Base-by-base conservation (phyloP, 2,113 vertebrate genomes). In the Neodon shergylaensis region DNA sequence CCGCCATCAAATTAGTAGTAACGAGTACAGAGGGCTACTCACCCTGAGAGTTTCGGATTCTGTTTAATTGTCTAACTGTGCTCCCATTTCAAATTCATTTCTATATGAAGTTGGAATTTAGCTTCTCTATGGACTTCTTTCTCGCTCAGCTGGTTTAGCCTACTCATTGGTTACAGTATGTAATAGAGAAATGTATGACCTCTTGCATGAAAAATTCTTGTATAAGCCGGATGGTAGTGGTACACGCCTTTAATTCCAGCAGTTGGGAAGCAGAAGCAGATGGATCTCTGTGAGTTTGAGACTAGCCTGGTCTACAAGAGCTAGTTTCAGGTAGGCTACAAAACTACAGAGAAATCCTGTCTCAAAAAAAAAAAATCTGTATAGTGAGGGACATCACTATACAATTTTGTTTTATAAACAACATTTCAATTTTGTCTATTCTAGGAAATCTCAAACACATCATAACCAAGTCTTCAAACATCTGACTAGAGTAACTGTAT, bases 11-110 rank as follows among this genome's bases (percentile, higher is more conserved):
- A 66, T 92, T 88, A 91, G 72, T 68, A 73, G 54, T 92, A 85
- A 95, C 82, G 81, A 96, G 52, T 85, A 82, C 19, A 61, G 93
- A 72, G 17, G 39, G 36, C 44, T 92, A 31, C 21, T 88, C 95
- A 92, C 24, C 28, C 66, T 79, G n/a, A 92, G 24, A 88, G 42
- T 93, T 91, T 93, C 87, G 39, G 26, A 83, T 86, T 77, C 88
- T 93, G 22, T 91, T 91, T 90, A 42, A 95, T 54, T 72, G 36
- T 88, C 54, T 85, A 77, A 73, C 36, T 85, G 77, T 52, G 42
- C 68, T 96, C 93, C 61, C 31, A 54, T 63, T 94, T 88, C 93
- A 78, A 44, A 87, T 42, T 91, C 77, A 81, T 58, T 91, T 84
- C 83, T 14, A 28, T 84, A 4, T 81, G 79, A 84, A 65, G 87